Percentiles rank a stretch among this genome's conserved stretches.
These are phyloP conservation scores for Brachylomia viminalis DNA, from an alignment of 2,888 invertebrate genomes.

Conservation along the genomic window DNA sequence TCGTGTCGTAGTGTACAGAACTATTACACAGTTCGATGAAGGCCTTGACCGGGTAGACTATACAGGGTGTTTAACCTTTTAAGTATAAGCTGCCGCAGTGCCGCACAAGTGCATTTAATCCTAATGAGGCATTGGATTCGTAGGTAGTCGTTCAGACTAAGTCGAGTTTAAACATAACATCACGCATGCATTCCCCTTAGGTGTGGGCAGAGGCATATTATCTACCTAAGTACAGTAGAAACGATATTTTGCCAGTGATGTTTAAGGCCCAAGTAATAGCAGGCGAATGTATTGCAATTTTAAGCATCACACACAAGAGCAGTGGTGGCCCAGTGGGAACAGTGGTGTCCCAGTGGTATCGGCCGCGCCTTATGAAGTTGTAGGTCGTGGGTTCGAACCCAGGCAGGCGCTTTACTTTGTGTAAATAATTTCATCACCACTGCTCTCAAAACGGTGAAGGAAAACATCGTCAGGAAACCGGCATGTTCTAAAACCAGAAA, in stretches of 20 bases:
- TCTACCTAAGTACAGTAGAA: not conserved
- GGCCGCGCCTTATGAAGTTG: too few species aligned
- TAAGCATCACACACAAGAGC: too few species aligned
- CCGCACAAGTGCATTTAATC: slow-evolving; percentile 25
- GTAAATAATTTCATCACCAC: too few species aligned
- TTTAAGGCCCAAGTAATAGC: too few species aligned
- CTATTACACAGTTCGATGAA: slow-evolving; percentile 46
- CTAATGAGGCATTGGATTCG: slow-evolving; percentile 24
- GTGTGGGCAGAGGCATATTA: not conserved
- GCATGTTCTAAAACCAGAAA: too few species aligned
- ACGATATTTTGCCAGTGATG: not conserved
- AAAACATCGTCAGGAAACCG: too few species aligned
- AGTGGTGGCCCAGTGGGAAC: too few species aligned
- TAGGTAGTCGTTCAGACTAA: slow-evolving; percentile 10
- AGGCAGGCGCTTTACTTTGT: too few species aligned
- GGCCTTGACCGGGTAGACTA: slow-evolving; percentile 55
- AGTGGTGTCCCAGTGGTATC: too few species aligned
- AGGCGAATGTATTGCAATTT: not conserved
- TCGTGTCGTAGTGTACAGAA: slow-evolving; percentile 34
- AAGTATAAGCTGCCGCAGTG: slow-evolving; percentile 15
- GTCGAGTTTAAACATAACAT: not conserved
- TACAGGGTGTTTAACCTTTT: slow-evolving; percentile 34
- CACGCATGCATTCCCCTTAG: too few species aligned
- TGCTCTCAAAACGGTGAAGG: too few species aligned
- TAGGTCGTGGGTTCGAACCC: too few species aligned